Base-by-base conservation (phyloP, 2,888 invertebrate species). In the Lissonota sp. region DNA sequence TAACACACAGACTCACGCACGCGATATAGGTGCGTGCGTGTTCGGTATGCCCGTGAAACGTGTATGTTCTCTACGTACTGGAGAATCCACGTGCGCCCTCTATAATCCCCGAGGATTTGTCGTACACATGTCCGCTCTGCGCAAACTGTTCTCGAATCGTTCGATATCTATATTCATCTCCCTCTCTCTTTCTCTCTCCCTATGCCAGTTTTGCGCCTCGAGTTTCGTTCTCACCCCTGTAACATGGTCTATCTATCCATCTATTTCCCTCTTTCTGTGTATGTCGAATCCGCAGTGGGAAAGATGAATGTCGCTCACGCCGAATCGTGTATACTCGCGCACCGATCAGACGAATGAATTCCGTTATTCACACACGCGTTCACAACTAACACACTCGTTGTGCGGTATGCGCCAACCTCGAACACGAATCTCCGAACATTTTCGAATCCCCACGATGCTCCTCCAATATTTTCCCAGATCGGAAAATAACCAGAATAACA, bases 51-150 rank as follows among this genome's bases (percentile, higher is more conserved):
- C 26, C 26, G 26, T 26, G 1, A n/a, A n/a, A 26, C 26, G 26
- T 26, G 26, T 3, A 26, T 26, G 26, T 26, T 26, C 3, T 26
- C 39, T 37, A 62, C 64, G 64, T 66, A 39, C 66, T 74, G 14
- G 77, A 71, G 78, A 79, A 75, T 60, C 70, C 78, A 62, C 78
- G 53, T 77, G 73, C 67, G 26, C 55, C 84, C 86, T 85, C 88
- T 87, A 88, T 91, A 91, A 92, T 91, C 91, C 91, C 91, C 79
- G 87, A 88, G 91, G 91, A 91, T 92, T 91, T 91, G 91, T 90
- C 88, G 88, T 90, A 91, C 92, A 90, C 87, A 89, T 91, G 91
- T 91, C 89, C 87, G 87, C 84, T 87, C 87, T 87, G 86, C 87
- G 87, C 88, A 88, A 89, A 90, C 89, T 89, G 90, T 90, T 88